Percentiles rank a stretch among this genome's conserved stretches.
phyloP scores from a whole-genome alignment of 2,888 invertebrate species.

The Rhaphigaster nebulosa region DNA sequence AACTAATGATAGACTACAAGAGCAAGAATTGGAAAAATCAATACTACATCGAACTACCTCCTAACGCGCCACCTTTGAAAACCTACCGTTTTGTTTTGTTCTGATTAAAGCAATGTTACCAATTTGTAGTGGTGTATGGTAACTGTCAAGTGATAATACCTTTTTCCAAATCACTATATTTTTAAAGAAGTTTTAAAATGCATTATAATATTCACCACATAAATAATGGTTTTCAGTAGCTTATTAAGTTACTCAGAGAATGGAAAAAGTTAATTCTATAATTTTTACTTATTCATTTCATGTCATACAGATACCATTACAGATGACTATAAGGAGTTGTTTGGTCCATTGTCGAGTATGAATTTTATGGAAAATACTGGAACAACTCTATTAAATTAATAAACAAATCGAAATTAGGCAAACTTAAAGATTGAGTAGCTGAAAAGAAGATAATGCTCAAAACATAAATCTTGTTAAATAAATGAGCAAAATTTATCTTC shows the following conservation, averaged over 20 bases:
- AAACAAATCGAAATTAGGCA: too few species aligned
- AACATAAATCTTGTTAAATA: too few species aligned
- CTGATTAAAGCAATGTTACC: constrained; percentile 1
- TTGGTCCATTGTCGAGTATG: too few species aligned
- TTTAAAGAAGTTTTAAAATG: neutral
- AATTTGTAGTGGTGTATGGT: neutral
- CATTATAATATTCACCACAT: neutral
- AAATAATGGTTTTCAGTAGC: neutral
- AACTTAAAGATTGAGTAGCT: too few species aligned
- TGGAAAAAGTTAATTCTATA: too few species aligned
- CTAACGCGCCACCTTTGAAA: constrained; percentile 33
- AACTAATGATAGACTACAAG: neutral
- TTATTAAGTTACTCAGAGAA: neutral
- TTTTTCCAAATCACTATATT: neutral
- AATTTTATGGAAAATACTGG: too few species aligned
- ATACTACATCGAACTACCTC: neutral
- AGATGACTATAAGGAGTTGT: too few species aligned
- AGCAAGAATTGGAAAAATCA: neutral
- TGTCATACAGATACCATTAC: too few species aligned
- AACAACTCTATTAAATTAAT: too few species aligned
- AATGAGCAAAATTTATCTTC: too few species aligned
- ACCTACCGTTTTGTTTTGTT: constrained; percentile 40
- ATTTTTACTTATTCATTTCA: too few species aligned
- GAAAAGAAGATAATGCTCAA: too few species aligned
- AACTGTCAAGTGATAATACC: neutral